Evolutionary conservation across 2,888 invertebrate species (phyloP).

Genomic region (Neelides folsomi): DNA sequence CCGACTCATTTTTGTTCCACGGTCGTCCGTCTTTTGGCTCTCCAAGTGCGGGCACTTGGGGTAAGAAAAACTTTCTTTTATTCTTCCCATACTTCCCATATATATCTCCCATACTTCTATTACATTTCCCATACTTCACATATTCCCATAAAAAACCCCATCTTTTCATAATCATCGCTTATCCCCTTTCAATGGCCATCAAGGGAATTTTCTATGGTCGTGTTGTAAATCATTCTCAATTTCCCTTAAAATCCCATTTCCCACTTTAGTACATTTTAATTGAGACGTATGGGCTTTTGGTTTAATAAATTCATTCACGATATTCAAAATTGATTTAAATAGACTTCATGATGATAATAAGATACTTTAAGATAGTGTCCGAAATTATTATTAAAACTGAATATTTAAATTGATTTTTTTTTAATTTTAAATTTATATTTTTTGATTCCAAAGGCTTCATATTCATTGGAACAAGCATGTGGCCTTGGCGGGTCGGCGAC

Average conservation of each 20-base stretch:
- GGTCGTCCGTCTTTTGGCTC: constrained; percentile 83
- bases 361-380: no score
- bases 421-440: background rate
- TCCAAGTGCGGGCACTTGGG: constrained; percentile 87
- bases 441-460: constrained; percentile 51
- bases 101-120: no score
- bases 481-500: constrained; percentile 79
- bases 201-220: no score
- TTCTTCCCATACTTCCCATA: no score
- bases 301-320: background rate
- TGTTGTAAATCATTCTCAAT: background rate
- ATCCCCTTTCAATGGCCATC: background rate
- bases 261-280: background rate
- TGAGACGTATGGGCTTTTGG: background rate
- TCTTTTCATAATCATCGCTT: background rate
- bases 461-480: constrained; percentile 86
- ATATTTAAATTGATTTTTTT: no score
- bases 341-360: no score
- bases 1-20: constrained; percentile 91
- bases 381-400: no score
- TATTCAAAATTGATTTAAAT: no score
- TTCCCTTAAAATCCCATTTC: background rate
- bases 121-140: no score
- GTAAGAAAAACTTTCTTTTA: constrained; percentile 43
- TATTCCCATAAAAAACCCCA: no score